Conservation (phyloP, 2,888 invertebrate genomes). For the Timema podura region DNA sequence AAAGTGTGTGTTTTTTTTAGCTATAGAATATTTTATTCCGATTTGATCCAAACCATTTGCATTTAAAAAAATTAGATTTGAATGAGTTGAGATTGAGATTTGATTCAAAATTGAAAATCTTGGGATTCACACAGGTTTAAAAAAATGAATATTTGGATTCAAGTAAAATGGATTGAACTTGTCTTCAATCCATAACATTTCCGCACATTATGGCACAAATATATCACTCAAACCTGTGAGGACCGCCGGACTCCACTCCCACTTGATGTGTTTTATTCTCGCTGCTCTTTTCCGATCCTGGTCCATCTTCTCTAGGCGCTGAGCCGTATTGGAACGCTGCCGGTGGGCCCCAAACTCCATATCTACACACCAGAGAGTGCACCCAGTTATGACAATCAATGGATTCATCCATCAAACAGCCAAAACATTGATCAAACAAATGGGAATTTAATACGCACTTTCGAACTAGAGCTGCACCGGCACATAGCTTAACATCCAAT, state of each 20-base stretch:
- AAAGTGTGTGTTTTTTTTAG: too few relatives aligned
- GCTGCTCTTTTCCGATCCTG: slow-evolving; percentile 75
- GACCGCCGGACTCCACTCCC: slow-evolving; percentile 55
- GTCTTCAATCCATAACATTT: background rate
- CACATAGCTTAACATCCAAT: background rate
- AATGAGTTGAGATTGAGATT: too few relatives aligned
- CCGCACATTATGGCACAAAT: background rate
- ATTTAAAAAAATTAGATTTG: too few relatives aligned
- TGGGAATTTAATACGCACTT: background rate
- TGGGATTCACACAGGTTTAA: too few relatives aligned
- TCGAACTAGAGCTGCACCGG: background rate
- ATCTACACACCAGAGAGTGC: slow-evolving; percentile 38
- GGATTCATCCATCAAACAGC: slow-evolving; percentile 7
- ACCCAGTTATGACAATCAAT: background rate
- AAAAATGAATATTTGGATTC: too few relatives aligned
- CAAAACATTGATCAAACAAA: slow-evolving; percentile 4
- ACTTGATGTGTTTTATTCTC: slow-evolving; percentile 70
- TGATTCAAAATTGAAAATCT: too few relatives aligned
- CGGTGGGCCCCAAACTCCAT: slow-evolving; percentile 52
- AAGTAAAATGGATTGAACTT: too few relatives aligned
- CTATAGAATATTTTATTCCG: too few relatives aligned
- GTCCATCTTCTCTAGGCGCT: slow-evolving; percentile 84
- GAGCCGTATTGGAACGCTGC: slow-evolving; percentile 82
- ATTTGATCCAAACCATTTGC: too few relatives aligned
- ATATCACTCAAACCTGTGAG: slow-evolving; percentile 42